Percentiles rank a stretch among this genome's conserved stretches.
Conservation (phyloP, 2,888 invertebrate genomes). For the Aphrophora alni region DNA sequence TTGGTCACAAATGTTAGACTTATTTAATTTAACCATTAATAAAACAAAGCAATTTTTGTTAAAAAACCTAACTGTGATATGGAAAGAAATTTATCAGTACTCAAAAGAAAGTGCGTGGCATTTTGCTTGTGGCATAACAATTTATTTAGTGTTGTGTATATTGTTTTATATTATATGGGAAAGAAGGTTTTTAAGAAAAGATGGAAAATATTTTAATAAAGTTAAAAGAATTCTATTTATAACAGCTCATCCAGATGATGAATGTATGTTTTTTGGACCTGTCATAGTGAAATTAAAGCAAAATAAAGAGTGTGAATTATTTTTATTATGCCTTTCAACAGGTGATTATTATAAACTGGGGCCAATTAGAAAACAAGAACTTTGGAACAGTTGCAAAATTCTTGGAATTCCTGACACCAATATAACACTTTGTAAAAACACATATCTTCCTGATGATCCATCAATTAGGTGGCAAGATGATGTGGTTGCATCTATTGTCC, state of each 20-base stretch:
- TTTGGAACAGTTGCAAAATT: constrained; percentile 79
- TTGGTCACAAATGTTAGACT: not conserved
- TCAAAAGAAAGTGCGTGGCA: not conserved
- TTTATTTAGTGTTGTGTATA: not conserved
- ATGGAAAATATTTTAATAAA: constrained; percentile 10
- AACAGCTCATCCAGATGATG: constrained; percentile 97
- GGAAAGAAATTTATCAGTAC: constrained; percentile 4
- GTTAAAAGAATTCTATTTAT: constrained; percentile 72
- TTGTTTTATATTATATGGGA: not conserved
- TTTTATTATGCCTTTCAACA: constrained; percentile 84
- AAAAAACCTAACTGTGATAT: not conserved
- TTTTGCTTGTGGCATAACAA: not conserved
- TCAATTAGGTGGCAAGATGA: constrained; percentile 77
- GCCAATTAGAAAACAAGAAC: constrained; percentile 72
- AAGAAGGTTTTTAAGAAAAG: not conserved
- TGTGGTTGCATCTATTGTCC: constrained; percentile 67
- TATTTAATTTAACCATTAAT: not conserved
- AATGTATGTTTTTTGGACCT: constrained; percentile 99
- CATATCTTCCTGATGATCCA: constrained; percentile 78
- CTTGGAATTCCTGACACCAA: constrained; percentile 81
- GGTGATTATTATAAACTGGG: constrained; percentile 78
- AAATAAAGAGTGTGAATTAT: constrained; percentile 71
- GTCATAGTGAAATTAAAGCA: constrained; percentile 73
- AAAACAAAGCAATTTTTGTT: not conserved
- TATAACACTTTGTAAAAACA: constrained; percentile 68